Evolutionary conservation across 2,113 vertebrate genomes (phyloP).

Genomic region (Rynchops niger): DNA sequence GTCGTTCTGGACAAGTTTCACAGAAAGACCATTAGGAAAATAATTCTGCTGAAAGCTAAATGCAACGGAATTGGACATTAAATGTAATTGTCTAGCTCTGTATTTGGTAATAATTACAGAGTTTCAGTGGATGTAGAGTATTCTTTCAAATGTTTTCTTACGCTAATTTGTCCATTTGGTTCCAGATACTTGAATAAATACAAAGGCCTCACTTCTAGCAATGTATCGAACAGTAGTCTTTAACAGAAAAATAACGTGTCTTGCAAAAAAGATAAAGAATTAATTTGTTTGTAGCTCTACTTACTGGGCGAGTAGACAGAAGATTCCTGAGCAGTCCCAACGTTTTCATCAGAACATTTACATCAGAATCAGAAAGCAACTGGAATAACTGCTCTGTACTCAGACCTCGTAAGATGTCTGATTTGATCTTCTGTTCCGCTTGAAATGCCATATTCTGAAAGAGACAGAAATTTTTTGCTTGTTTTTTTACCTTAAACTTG

Average conservation of each 20-base stretch:
- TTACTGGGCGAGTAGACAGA: constrained; percentile 94
- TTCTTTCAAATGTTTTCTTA: neutral
- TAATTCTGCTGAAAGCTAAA: neutral
- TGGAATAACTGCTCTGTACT: constrained; percentile 97
- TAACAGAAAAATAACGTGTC: neutral
- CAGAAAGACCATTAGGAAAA: neutral
- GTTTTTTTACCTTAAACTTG: neutral
- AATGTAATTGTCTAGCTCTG: neutral
- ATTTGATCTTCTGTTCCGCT: constrained; percentile 98
- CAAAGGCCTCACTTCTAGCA: neutral
- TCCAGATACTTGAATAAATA: neutral
- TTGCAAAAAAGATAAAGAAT: neutral
- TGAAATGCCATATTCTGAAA: constrained; percentile 99
- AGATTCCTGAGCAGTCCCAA: constrained; percentile 95
- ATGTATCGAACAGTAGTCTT: neutral
- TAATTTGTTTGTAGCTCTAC: constrained; percentile 53
- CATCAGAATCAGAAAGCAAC: constrained; percentile 93
- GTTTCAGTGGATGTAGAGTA: neutral
- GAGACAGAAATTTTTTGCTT: neutral
- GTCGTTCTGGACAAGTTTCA: neutral
- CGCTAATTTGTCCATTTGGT: neutral
- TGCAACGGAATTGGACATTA: neutral
- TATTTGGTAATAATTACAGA: neutral
- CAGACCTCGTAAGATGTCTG: constrained; percentile 92
- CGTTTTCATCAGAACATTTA: constrained; percentile 98